Evolutionary conservation across 2,113 vertebrate species (phyloP).

Genomic region (Callorhinus ursinus): DNA sequence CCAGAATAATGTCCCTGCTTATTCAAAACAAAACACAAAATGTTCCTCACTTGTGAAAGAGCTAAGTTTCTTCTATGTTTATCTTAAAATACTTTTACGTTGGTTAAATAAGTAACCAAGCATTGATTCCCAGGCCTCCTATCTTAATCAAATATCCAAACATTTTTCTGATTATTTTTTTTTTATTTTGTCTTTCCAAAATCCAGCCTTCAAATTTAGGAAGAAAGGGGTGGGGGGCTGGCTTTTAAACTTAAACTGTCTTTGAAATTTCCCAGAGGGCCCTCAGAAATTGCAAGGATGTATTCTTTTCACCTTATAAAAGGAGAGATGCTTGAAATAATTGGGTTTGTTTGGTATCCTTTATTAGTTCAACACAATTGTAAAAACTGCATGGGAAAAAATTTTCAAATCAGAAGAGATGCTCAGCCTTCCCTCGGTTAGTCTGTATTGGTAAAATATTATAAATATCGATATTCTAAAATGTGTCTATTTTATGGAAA

Average conservation of each 20-base stretch:
- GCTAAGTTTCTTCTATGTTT: background rate
- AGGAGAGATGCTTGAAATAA: background rate
- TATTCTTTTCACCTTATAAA: background rate
- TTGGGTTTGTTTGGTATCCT: background rate
- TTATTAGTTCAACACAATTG: background rate
- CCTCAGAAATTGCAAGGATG: background rate
- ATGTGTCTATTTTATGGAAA: background rate
- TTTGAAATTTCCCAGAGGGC: background rate
- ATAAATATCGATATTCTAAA: background rate
- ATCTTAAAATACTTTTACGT: background rate
- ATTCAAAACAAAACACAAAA: background rate
- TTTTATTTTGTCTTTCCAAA: background rate
- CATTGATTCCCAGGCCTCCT: background rate
- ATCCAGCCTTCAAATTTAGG: background rate
- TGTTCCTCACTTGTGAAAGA: background rate
- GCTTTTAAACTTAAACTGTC: background rate
- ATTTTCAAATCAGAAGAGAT: background rate
- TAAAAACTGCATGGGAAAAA: background rate
- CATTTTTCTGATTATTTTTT: background rate
- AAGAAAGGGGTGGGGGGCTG: background rate
- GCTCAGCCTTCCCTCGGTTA: background rate
- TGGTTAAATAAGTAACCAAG: background rate
- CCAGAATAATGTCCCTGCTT: background rate
- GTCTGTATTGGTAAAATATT: background rate
- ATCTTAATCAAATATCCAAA: background rate